Base-by-base conservation (phyloP, 2,797 vertebrate species). In the Pampus argenteus region DNA sequence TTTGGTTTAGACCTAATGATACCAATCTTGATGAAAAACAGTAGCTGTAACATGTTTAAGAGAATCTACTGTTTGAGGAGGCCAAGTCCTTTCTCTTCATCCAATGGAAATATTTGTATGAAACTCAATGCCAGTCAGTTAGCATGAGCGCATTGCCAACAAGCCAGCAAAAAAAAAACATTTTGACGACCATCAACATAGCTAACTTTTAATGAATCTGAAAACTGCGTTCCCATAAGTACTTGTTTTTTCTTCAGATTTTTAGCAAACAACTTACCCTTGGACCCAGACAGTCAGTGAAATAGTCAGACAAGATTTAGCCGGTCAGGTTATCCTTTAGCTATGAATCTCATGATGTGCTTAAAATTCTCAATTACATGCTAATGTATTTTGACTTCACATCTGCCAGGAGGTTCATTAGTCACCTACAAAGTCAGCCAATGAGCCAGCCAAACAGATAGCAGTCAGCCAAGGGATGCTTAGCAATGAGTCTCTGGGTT, bases 381-480 rank as follows among this genome's bases (percentile, higher is more conserved):
- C 42, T 42, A 4, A 59, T 73, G 36, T 64, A 72, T 59, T 48
- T 51, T 48, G 47, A 64, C 17, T 70, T 45, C n/a, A 20, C 31
- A 17, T 56, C 3, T 49, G 45, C 50, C 58, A 66, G 22, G 0
- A 40, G 2, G 28, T 55, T 57, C 55, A 64, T 66, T 67, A 66
- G 59, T 50, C n/a, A 52, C 0, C 20, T 11, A 22, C 44, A 0
- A 47, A 22, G 42, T 25, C 26, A 54, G 50, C 2, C 69, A 56
- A 9, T 1, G 6, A 23, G 0, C 26, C 34, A 23, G 52, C 1
- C 25, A 36, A 2, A 26, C 54, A 29, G n/a, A 6, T 2, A 0
- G n/a, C n/a, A n/a, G 42, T 48, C n/a, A 38, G 29, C 40, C 45
- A 44, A 40, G 36, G 48, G 49, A 65, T 28, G 28, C 28, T 44